A percentile compares a stretch with the other conserved stretches of the same genome.
These are phyloP conservation scores for Pardalotus punctatus DNA, from an alignment of 2,113 vertebrate species.

Conservation along the genomic window DNA sequence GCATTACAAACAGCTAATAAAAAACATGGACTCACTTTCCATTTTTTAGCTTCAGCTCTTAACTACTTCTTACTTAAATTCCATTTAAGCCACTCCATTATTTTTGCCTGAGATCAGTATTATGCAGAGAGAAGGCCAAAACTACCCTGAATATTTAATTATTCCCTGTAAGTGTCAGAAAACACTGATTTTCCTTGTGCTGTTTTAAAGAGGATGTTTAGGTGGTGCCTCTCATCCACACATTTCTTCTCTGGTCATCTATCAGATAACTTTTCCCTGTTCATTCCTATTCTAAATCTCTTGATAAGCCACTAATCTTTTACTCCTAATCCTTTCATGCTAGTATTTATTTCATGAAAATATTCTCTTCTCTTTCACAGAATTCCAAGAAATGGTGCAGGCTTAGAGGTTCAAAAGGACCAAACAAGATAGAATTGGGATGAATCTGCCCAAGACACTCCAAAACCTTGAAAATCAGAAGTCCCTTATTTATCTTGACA, in stretches of 20 bases:
- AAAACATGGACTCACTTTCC: rapidly evolving
- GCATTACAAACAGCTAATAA: not conserved
- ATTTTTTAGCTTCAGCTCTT: not conserved
- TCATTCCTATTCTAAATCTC: not conserved
- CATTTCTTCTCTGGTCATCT: not conserved
- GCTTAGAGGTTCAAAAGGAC: constrained; percentile 74
- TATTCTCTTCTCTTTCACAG: constrained; percentile 68
- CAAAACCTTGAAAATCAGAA: constrained; percentile 30
- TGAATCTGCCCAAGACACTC: not conserved
- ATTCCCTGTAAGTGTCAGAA: not conserved
- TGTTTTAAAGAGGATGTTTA: not conserved
- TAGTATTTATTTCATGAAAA: not conserved
- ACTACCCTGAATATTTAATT: not conserved
- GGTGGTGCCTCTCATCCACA: not conserved
- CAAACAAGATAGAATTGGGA: not conserved
- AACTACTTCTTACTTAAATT: not conserved
- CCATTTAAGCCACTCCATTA: not conserved
- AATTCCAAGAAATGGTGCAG: constrained; percentile 91
- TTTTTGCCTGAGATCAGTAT: not conserved
- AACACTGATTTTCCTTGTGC: not conserved
- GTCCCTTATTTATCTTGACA: not conserved
- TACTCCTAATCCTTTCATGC: not conserved
- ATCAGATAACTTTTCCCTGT: not conserved
- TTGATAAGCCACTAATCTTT: not conserved
- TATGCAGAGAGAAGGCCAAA: not conserved